Evolutionary conservation across 2,113 vertebrate species (phyloP), one percentile per base, ranked within the genome.

Genomic region (Cacatua alba): DNA sequence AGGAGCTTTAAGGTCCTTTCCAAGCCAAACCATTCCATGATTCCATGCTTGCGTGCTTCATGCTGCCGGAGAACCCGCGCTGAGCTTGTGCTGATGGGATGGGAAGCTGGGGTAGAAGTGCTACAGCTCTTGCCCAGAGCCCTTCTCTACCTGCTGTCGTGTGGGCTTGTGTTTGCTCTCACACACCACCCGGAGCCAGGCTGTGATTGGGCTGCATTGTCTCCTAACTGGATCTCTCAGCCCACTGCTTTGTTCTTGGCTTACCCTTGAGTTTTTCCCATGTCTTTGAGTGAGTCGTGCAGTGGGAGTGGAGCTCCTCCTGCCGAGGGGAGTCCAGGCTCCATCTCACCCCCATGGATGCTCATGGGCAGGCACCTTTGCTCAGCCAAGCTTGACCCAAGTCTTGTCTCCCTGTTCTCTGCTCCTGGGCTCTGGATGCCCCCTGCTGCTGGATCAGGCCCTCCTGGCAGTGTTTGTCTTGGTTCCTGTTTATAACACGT

Each of bases 31-130:
- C 52, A 31, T 29, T 53, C 52, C 52, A 53, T 53, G 52, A 29
- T 53, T 0, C 11, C 0, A 1, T 1, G 16, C 53, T 20, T 1
- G 4, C n/a, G 57, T 1, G 1, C 53, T 44, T n/a, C 5, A 0
- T 3, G 7, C 49, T n/a, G 69, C 72, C 0, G 4, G 53, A 1
- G 8, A 4, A 39, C 63, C 39, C 0, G 0, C 2, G 63, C 55
- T 0, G 1, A 35, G 55, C 1, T 1, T 0, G 1, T 0, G 0
- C 21, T 2, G 21, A 4, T 16, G 62, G 35, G 51, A 2, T 7
- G 25, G 67, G 52, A 17, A 46, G 37, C 37, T 2, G 1, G 6
- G 18, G 28, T 11, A 48, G 28, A 37, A 82, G 33, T 0, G 2
- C 29, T 55, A 37, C 35, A 24, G 90, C 29, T 68, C 18, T 37